phyloP scores from a whole-genome alignment of 1,140 invertebrate species.

The Cotesia vestalis region DNA sequence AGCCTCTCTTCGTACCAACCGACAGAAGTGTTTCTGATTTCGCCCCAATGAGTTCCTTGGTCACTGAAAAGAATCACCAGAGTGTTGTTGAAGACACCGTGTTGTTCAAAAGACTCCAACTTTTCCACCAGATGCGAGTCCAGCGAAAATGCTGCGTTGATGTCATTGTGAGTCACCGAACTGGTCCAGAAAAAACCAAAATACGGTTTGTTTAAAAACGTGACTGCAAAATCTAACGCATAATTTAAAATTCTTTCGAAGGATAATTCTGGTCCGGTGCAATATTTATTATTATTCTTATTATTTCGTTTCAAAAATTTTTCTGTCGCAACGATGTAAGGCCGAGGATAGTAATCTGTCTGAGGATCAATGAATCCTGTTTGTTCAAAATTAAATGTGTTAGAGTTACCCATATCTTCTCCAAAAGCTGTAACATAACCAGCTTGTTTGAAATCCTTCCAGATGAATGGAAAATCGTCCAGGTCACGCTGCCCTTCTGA shows the following conservation, averaged over 20 bases:
- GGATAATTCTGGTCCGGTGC: conserved; percentile 70
- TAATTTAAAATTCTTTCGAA: conserved; percentile 71
- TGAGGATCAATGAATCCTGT: conserved; percentile 80
- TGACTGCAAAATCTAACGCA: conserved; percentile 69
- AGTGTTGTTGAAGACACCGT: conserved; percentile 72
- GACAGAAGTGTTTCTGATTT: conserved; percentile 79
- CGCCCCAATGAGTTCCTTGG: conserved; percentile 90
- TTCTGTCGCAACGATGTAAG: conserved; percentile 76
- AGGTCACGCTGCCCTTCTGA: conserved; percentile 63
- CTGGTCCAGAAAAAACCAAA: conserved; percentile 85
- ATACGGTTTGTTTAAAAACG: conserved; percentile 67
- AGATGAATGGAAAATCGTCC: conserved; percentile 79
- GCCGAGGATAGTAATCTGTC: conserved; percentile 83
- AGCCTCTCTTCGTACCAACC: conserved; percentile 90
- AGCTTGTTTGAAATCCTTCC: conserved; percentile 76
- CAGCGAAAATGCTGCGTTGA: conserved; percentile 76
- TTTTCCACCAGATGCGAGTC: conserved; percentile 71
- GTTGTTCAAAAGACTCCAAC: conserved; percentile 69
- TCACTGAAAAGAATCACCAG: conserved; percentile 88
- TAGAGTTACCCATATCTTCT: conserved; percentile 80
- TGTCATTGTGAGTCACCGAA: conserved; percentile 78
- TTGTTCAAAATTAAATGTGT: conserved; percentile 84
- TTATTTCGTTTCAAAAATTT: conserved; percentile 69
- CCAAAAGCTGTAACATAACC: conserved; percentile 82
- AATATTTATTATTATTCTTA: conserved; percentile 70